Percentiles rank a stretch among this genome's conserved stretches.
phyloP scores from a whole-genome alignment of 2,888 invertebrate species.

The Pseudanteris insignis region DNA sequence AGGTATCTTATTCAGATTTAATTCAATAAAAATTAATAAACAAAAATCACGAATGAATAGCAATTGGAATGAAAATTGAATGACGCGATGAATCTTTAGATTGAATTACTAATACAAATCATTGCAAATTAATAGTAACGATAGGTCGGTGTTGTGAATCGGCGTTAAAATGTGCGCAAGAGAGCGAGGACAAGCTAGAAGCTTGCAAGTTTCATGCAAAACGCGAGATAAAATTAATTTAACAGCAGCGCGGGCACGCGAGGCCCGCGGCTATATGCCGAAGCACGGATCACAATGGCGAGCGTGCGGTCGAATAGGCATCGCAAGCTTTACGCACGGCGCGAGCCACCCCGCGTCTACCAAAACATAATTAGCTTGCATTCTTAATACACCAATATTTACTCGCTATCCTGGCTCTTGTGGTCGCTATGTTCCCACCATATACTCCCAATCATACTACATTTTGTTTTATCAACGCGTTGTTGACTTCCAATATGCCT shows the following conservation, averaged over 20 bases:
- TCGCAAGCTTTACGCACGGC: constrained; percentile 55
- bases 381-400: constrained; percentile 67
- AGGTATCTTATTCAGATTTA: too few species aligned
- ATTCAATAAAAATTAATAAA: too few species aligned
- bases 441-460: constrained; percentile 53
- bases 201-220: constrained; percentile 60
- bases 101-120: too few species aligned
- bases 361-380: constrained; percentile 67
- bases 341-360: constrained; percentile 53
- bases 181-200: too few species aligned
- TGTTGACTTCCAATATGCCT: constrained; percentile 49
- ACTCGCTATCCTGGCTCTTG: constrained; percentile 61
- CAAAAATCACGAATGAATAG: too few species aligned
- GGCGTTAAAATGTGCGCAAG: too few species aligned
- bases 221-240: constrained; percentile 67
- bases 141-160: too few species aligned
- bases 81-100: too few species aligned
- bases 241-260: constrained; percentile 62
- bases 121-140: too few species aligned
- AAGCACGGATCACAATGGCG: constrained; percentile 65
- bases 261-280: constrained; percentile 60
- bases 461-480: constrained; percentile 54
- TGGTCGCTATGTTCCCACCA: constrained; percentile 45
- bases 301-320: constrained; percentile 56
- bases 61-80: too few species aligned